Evolutionary conservation across 2,888 invertebrate species (phyloP).

Genomic region (Pseudococcus longispinus): DNA sequence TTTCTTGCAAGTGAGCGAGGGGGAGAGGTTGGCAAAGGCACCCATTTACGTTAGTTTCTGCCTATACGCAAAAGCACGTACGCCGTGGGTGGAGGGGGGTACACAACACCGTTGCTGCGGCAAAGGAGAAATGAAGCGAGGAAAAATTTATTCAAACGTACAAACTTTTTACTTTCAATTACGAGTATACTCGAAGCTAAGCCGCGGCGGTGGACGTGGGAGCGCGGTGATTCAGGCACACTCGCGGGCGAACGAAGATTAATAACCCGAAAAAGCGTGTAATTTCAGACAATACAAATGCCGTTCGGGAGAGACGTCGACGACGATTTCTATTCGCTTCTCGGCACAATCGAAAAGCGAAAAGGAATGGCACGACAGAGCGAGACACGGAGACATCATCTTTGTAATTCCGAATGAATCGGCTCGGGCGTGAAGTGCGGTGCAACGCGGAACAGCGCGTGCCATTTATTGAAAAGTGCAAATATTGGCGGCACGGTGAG

Average conservation of each 20-base stretch:
- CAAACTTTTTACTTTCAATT: neutral
- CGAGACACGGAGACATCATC: neutral
- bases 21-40: too few species aligned
- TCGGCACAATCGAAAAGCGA: neutral
- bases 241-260: neutral
- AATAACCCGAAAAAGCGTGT: slow-evolving; percentile 33
- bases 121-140: too few species aligned
- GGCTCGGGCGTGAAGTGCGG: neutral
- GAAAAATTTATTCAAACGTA: neutral
- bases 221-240: neutral
- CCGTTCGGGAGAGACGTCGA: slow-evolving; percentile 4
- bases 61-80: too few species aligned
- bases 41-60: too few species aligned
- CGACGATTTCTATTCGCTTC: slow-evolving; percentile 31
- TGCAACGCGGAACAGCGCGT: neutral
- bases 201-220: neutral
- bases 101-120: too few species aligned
- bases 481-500: neutral
- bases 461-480: slow-evolving; percentile 6
- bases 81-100: too few species aligned
- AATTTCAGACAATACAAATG: slow-evolving; percentile 32
- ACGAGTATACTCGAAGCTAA: neutral
- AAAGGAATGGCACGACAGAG: neutral
- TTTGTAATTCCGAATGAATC: neutral
- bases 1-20: too few species aligned